A percentile compares a stretch with the other conserved stretches of the same genome.
Conservation (phyloP, 2,888 invertebrate species). For the Apodemia duryi region DNA sequence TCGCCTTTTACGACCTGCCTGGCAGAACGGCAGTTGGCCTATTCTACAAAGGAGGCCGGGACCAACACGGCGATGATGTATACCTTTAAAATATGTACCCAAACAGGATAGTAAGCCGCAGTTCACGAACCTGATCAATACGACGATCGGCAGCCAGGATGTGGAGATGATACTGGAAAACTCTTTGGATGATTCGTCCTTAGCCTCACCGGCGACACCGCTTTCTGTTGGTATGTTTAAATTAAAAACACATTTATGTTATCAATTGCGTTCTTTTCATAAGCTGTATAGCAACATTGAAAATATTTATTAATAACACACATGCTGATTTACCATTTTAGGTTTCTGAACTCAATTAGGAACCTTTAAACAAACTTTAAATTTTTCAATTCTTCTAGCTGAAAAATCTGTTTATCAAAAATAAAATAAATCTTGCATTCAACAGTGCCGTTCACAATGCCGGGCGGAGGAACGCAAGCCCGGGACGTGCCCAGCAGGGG, state of each 20-base stretch:
- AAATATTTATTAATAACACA: no score
- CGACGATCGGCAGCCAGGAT: constrained; percentile 74
- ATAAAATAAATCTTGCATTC: background rate
- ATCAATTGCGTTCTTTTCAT: no score
- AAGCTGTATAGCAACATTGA: no score
- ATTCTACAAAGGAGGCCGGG: no score
- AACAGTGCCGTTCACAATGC: constrained; percentile 80
- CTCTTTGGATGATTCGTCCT: constrained; percentile 88
- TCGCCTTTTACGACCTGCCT: no score
- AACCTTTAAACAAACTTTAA: no score
- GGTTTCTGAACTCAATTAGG: no score
- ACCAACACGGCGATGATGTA: no score
- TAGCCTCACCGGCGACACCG: constrained; percentile 88
- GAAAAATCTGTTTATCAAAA: no score
- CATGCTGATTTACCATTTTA: no score
- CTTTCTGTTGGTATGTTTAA: constrained; percentile 63
- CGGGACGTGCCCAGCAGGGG: constrained; percentile 61
- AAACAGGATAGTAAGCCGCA: constrained; percentile 77
- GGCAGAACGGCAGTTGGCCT: no score
- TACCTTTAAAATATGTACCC: background rate
- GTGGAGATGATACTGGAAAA: constrained; percentile 86
- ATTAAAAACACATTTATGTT: no score
- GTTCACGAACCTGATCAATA: constrained; percentile 79
- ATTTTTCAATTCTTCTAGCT: background rate
- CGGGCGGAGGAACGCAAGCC: constrained; percentile 67